Conservation (phyloP, 2,888 invertebrate genomes). For the Taphrorychus bicolor region DNA sequence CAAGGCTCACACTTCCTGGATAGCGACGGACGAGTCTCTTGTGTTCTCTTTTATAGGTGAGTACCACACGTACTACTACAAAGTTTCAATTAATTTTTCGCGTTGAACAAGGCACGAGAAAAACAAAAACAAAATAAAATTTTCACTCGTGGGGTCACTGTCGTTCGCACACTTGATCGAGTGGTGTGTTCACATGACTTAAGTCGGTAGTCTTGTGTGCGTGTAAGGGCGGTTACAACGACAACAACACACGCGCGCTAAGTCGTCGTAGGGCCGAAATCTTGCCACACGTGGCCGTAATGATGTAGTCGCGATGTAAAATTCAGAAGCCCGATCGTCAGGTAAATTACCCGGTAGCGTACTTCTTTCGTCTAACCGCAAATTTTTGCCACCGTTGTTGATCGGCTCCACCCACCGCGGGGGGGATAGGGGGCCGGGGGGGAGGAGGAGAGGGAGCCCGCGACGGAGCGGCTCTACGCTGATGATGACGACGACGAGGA, state of each 20-base stretch:
- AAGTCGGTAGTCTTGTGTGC: too few relatives aligned
- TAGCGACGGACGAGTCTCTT: background rate
- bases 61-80: background rate
- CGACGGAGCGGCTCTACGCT: background rate
- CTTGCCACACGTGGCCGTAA: slow-evolving; percentile 10
- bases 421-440: slow-evolving; percentile 63
- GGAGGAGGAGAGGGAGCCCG: slow-evolving; percentile 48
- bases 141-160: background rate
- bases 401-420: slow-evolving; percentile 50
- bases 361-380: slow-evolving; percentile 41
- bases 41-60: background rate
- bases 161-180: too few relatives aligned
- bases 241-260: background rate
- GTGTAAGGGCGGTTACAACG: too few relatives aligned
- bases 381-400: slow-evolving; percentile 39
- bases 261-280: background rate
- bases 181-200: background rate
- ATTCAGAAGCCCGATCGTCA: slow-evolving; percentile 41
- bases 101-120: too few relatives aligned
- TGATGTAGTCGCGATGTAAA: slow-evolving; percentile 37
- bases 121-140: background rate
- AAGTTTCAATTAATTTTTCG: background rate
- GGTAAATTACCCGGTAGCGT: slow-evolving; percentile 41
- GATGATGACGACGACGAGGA: slow-evolving; percentile 2
- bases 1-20: background rate